phyloP scores from a whole-genome alignment of 2,113 vertebrate genomes.

The Sorex fumeus region DNA sequence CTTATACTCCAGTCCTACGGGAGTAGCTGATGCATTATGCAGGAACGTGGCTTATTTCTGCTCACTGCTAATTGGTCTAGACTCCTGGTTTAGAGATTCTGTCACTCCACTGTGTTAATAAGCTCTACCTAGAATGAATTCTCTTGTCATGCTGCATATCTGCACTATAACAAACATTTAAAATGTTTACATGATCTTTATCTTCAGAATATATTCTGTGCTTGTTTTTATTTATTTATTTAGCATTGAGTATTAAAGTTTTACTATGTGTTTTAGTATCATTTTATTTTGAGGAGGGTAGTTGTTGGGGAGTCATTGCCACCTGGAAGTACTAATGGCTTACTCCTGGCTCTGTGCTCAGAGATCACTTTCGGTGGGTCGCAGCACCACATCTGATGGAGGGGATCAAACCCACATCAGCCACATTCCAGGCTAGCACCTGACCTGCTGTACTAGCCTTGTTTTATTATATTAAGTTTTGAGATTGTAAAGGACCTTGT shows the following conservation, averaged over 20 bases:
- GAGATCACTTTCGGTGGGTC: no score
- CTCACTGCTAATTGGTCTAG: not conserved
- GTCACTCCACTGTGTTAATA: not conserved
- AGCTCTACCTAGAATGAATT: not conserved
- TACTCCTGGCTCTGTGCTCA: no score
- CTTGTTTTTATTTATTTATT: no score
- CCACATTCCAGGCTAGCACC: no score
- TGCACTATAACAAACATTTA: no score
- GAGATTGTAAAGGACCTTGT: not conserved
- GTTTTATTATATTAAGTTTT: no score
- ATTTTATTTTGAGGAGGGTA: not conserved
- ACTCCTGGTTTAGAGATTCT: not conserved
- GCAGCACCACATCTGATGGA: no score
- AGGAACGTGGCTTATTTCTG: not conserved
- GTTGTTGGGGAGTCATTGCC: not conserved
- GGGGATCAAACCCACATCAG: no score
- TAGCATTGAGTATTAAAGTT: not conserved
- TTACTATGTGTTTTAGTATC: not conserved
- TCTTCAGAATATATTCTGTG: not conserved
- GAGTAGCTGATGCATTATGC: not conserved
- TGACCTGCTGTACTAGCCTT: no score
- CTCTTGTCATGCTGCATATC: not conserved
- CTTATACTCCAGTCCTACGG: not conserved
- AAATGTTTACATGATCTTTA: not conserved
- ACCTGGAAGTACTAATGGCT: no score